Percentiles rank a stretch among this genome's conserved stretches.
Conservation (phyloP, 1,140 invertebrate species). For the Harpegnathos saltator region DNA sequence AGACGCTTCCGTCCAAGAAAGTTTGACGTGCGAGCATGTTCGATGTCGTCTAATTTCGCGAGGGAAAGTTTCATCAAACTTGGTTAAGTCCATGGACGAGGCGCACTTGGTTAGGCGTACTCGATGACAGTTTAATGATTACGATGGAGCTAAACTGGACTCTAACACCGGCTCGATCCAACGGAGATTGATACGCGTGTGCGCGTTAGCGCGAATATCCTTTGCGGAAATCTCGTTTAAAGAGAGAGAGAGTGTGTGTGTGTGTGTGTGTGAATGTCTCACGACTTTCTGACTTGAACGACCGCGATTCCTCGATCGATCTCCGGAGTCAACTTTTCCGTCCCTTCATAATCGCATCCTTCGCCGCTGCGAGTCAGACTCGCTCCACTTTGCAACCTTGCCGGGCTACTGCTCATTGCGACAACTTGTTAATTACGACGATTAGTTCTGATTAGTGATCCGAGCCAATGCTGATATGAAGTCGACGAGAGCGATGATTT, state of each 20-base stretch:
- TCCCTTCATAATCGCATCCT: background rate
- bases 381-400: background rate
- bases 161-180: conserved; percentile 42
- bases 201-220: background rate
- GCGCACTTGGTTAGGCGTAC: background rate
- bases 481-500: too few relatives aligned
- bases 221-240: background rate
- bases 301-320: background rate
- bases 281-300: background rate
- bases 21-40: conserved; percentile 26
- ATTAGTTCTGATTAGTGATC: too few relatives aligned
- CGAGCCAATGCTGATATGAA: too few relatives aligned
- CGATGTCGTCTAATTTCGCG: conserved; percentile 67
- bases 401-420: too few relatives aligned
- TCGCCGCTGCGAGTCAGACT: background rate
- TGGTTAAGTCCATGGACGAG: conserved; percentile 51
- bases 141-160: conserved; percentile 56
- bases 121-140: conserved; percentile 74
- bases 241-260: background rate
- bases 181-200: conserved; percentile 64
- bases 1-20: background rate
- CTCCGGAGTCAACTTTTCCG: background rate
- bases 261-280: too few relatives aligned
- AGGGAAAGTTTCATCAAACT: conserved; percentile 67
- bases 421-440: too few relatives aligned